phyloP scores from a whole-genome alignment of 2,888 invertebrate genomes.

The Myopa testacea region DNA sequence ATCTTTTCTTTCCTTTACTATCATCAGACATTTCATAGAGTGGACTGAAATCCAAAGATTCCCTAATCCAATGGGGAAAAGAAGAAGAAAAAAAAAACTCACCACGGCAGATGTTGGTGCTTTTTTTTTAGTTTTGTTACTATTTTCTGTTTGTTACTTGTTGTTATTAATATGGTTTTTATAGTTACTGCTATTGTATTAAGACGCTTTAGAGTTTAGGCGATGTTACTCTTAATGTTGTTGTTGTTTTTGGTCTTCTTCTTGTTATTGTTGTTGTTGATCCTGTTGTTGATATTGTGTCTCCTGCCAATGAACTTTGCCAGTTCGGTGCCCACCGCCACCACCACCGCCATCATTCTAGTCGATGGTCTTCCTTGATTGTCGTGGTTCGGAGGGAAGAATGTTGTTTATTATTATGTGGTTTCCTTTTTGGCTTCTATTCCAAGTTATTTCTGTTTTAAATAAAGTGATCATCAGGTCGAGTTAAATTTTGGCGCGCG shows the following conservation, averaged over 20 bases:
- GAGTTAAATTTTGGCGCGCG: conserved; percentile 19
- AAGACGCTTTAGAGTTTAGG: no score
- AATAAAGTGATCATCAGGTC: background rate
- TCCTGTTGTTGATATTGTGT: background rate
- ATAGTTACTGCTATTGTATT: no score
- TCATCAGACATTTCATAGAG: background rate
- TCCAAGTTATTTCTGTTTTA: conserved; percentile 10
- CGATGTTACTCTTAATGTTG: background rate
- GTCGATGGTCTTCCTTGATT: background rate
- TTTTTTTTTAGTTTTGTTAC: no score
- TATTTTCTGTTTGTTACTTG: no score
- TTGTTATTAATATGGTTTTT: no score
- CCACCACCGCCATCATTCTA: background rate
- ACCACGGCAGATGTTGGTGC: no score
- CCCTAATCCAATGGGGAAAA: background rate
- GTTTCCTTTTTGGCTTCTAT: conserved; percentile 16
- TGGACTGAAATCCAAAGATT: background rate
- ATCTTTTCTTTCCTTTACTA: background rate
- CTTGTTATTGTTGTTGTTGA: background rate
- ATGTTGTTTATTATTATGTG: conserved; percentile 13
- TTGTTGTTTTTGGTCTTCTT: background rate
- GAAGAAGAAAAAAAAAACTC: no score
- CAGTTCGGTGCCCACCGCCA: background rate
- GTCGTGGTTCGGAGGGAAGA: background rate
- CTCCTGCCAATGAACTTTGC: background rate